Conservation (phyloP, 1,140 invertebrate genomes). For the Bombus sylvicola region DNA sequence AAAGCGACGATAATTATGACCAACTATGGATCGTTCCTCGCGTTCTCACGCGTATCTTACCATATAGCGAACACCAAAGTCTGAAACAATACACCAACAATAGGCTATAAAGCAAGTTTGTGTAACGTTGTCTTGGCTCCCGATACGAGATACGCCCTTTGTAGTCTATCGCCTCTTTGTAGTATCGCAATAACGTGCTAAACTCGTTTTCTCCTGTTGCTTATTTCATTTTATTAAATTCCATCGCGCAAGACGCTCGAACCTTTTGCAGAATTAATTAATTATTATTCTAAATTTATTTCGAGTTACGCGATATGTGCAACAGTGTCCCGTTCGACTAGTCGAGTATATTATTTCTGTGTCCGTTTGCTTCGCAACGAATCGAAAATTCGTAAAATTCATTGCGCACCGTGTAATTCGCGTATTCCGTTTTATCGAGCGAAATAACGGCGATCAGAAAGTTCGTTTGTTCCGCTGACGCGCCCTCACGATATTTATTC, state of each 20-base stretch:
- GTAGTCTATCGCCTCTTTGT: background rate
- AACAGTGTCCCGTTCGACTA: too few species aligned
- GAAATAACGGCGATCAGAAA: conserved; percentile 47
- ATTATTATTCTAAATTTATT: too few species aligned
- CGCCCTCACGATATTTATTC: conserved; percentile 27
- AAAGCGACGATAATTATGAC: conserved; percentile 17
- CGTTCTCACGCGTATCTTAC: background rate
- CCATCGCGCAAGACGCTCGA: background rate
- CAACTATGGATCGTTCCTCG: conserved; percentile 13
- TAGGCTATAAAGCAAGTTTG: conserved; percentile 50
- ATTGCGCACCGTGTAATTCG: background rate
- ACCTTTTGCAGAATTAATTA: background rate
- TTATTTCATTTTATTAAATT: conserved; percentile 18
- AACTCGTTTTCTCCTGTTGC: background rate
- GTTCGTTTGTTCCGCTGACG: conserved; percentile 51
- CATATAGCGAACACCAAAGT: background rate
- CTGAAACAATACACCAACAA: conserved; percentile 51
- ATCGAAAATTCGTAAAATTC: conserved; percentile 22
- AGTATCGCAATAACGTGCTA: background rate
- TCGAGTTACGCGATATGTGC: too few species aligned
- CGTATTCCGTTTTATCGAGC: conserved; percentile 23
- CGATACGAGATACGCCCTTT: conserved; percentile 18
- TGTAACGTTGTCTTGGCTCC: conserved; percentile 28
- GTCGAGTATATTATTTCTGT: background rate
- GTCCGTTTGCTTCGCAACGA: background rate